phyloP scores from a whole-genome alignment of 2,797 vertebrate species.

The Limnodromus scolopaceus region DNA sequence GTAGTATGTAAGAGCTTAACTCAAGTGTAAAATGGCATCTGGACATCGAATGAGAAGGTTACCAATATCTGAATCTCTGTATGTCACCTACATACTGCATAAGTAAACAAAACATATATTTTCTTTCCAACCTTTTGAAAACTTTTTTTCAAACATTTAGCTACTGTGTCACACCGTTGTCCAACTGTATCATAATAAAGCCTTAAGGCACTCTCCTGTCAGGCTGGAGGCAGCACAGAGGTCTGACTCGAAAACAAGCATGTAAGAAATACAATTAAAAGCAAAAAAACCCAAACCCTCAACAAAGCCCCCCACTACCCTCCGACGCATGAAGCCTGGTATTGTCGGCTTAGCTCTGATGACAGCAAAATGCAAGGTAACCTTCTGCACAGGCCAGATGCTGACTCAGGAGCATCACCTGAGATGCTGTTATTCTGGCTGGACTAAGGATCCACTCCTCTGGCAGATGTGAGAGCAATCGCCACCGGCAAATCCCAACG shows the following conservation, averaged over 20 bases:
- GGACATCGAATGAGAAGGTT: not conserved
- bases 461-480: not conserved
- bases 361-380: not conserved
- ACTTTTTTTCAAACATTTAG: not conserved
- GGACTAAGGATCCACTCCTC: not conserved
- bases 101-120: not conserved
- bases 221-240: not conserved
- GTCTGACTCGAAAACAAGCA: not conserved
- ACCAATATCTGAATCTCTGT: not conserved
- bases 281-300: not conserved
- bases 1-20: not conserved
- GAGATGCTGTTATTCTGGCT: not conserved
- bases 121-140: not conserved
- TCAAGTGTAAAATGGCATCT: not conserved
- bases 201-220: not conserved
- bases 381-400: not conserved
- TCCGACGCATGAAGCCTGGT: not conserved
- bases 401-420: not conserved
- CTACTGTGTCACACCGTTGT: not conserved
- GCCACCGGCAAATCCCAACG: not conserved
- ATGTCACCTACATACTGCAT: not conserved
- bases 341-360: not conserved
- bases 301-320: not conserved
- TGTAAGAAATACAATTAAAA: not conserved
- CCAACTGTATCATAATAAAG: not conserved